phyloP scores from a whole-genome alignment of 53 echinoderm and acorn worm species.

The Paracentrotus lividus region DNA sequence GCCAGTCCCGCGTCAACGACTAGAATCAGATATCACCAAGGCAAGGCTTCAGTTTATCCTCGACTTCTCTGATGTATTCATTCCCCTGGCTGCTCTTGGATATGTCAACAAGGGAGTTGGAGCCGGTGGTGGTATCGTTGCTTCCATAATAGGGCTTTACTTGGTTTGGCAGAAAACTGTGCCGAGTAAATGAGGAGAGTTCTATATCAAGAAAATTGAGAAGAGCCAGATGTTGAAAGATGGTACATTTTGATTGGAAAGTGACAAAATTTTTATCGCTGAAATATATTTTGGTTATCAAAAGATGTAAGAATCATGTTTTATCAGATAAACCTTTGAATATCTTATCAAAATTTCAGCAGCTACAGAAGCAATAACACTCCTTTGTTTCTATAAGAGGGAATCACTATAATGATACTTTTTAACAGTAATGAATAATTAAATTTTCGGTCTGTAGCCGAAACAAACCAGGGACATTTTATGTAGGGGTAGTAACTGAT shows the following conservation, averaged over 20 bases:
- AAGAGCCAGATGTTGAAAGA: background rate
- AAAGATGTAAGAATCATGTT: background rate
- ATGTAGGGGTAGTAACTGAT: too few relatives aligned
- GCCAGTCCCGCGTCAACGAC: constrained; percentile 60
- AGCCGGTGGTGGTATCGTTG: constrained; percentile 79
- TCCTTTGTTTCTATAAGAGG: background rate
- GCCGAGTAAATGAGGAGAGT: constrained; percentile 64
- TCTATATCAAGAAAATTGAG: background rate
- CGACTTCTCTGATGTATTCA: constrained; percentile 80
- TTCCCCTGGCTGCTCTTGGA: constrained; percentile 80
- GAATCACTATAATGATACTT: background rate
- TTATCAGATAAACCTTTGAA: background rate
- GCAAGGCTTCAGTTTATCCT: constrained; percentile 78
- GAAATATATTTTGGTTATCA: background rate
- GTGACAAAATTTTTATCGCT: background rate
- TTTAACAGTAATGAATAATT: too few relatives aligned
- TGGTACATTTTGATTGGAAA: background rate
- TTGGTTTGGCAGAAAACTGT: constrained; percentile 82
- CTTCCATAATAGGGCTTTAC: constrained; percentile 80
- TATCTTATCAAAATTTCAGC: background rate
- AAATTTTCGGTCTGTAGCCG: too few relatives aligned
- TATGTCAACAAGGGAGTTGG: constrained; percentile 86
- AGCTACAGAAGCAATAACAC: background rate
- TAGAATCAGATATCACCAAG: constrained; percentile 71
- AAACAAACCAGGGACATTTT: too few relatives aligned